Evolutionary conservation across 2,888 invertebrate species (phyloP), one percentile per base, ranked within the genome.

Genomic region (Melanchra persicariae): DNA sequence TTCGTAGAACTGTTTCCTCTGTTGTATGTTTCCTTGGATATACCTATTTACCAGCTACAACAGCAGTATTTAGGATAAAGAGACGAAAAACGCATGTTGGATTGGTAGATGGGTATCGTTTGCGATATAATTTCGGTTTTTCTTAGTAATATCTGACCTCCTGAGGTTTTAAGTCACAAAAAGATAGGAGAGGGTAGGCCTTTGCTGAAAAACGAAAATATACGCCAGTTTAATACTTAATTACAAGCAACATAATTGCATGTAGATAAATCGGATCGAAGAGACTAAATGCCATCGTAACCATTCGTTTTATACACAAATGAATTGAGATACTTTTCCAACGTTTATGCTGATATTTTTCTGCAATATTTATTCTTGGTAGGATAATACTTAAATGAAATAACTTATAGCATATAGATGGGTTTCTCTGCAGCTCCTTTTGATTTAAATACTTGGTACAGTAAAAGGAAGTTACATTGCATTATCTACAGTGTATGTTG

Each of bases 291-390:
- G 8, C 30, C 17, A 54, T 17, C 22, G 43, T 57, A 70, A 68
- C 57, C 82, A 70, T 81, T 79, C 84, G 82, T 86, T 88, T 84
- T 88, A 87, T 84, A 87, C 83, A 83, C 86, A 88, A 89, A 86
- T 88, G 89, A 89, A 88, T 88, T 88, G 88, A 89, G 87, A 81
- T 87, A 83, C 79, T 84, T 82, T 87, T 70, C 82, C 88, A 82
- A 85, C 81, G 75, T 85, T 83, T 85, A 85, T 81, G 73, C 74
- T 81, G 77, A 85, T 85, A 85, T 86, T 85, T 81, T 81, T 71
- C 83, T 74, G 77, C 76, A 78, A 74, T 81, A 82, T 85, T 83
- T 80, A 79, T 83, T 65, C 67, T 74, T 60, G 59, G 60, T 70
- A 76, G 85, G 85, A 85, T 85, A 82, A 85, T 74, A 77, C 80